Evolutionary conservation across 2,888 invertebrate species (phyloP).

Genomic region (Polymixis flavicincta): DNA sequence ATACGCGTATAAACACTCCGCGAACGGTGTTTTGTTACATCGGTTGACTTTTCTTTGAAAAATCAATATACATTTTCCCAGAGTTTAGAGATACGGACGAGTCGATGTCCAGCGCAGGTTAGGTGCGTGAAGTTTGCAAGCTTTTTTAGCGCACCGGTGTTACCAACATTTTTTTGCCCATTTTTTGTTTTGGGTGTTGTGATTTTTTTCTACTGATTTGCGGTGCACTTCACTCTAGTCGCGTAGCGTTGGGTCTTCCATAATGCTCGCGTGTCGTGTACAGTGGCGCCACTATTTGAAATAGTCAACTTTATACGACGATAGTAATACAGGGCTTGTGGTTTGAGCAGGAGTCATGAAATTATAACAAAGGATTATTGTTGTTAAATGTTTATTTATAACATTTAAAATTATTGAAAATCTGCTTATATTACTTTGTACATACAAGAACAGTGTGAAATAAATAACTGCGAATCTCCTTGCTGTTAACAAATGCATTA

Average conservation of each 20-base stretch:
- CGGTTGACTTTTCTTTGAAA: constrained; percentile 91
- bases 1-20: constrained; percentile 90
- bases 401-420: neutral
- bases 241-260: constrained; percentile 82
- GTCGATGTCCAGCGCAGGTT: constrained; percentile 91
- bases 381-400: constrained; percentile 40
- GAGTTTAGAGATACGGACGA: constrained; percentile 90
- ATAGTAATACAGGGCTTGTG: constrained; percentile 32
- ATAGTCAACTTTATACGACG: constrained; percentile 49
- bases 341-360: constrained; percentile 30
- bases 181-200: constrained; percentile 90
- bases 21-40: constrained; percentile 91
- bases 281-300: constrained; percentile 78
- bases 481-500: too few species aligned
- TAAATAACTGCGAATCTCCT: neutral
- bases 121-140: constrained; percentile 91
- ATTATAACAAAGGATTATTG: constrained; percentile 33
- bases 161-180: constrained; percentile 91
- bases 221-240: constrained; percentile 82
- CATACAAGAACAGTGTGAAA: neutral
- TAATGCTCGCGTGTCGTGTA: constrained; percentile 74
- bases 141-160: constrained; percentile 91
- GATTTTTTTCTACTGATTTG: constrained; percentile 89
- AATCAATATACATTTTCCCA: constrained; percentile 91
- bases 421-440: neutral